Conservation (phyloP, 2,113 vertebrate species). For the Merops nubicus region DNA sequence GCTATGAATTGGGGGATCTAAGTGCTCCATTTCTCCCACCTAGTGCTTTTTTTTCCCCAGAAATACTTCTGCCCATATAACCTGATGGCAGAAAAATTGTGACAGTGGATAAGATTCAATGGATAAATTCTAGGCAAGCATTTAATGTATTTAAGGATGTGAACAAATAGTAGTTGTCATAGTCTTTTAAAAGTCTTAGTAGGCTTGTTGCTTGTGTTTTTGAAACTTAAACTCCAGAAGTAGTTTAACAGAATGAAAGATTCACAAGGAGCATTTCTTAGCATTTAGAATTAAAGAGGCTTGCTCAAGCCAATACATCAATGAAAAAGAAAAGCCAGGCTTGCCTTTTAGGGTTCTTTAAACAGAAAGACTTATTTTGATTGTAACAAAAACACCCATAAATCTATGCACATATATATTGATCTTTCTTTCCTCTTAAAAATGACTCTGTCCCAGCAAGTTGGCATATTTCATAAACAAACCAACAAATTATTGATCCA, state of each 20-base stretch:
- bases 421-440: slow-evolving; percentile 83
- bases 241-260: slow-evolving; percentile 53
- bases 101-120: background rate
- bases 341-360: slow-evolving; percentile 69
- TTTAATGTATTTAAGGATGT: background rate
- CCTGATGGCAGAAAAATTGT: background rate
- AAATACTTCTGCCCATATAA: background rate
- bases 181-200: background rate
- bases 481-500: slow-evolving; percentile 86
- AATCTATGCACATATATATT: slow-evolving; percentile 86
- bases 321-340: slow-evolving; percentile 54
- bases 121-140: background rate
- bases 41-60: background rate
- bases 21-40: background rate
- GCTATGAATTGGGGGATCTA: background rate
- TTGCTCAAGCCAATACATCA: slow-evolving; percentile 15
- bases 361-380: slow-evolving; percentile 78
- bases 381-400: slow-evolving; percentile 83
- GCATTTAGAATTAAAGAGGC: slow-evolving; percentile 36
- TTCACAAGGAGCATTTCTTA: slow-evolving; percentile 39
- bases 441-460: slow-evolving; percentile 83
- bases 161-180: background rate
- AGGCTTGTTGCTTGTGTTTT: slow-evolving; percentile 19
- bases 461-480: slow-evolving; percentile 89
- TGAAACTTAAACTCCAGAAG: slow-evolving; percentile 30